These are phyloP conservation scores for Serilophus lunatus DNA, from an alignment of 2,113 vertebrate species.

Conservation along the genomic window DNA sequence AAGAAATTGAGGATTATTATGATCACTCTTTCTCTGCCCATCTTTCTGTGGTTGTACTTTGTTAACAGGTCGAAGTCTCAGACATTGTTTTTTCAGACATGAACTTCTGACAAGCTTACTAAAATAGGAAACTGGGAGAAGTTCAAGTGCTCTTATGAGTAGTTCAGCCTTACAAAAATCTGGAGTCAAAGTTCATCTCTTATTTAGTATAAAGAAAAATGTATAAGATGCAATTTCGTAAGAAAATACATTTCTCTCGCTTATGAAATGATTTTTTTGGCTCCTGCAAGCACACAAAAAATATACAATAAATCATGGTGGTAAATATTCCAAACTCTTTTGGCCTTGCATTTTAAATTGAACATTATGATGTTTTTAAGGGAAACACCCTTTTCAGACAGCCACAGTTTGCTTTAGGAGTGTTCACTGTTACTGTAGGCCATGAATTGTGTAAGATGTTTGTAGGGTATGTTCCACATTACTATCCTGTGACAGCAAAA, in stretches of 20 bases:
- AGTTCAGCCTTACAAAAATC: not conserved
- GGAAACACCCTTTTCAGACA: not conserved
- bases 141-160: not conserved
- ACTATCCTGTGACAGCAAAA: not conserved
- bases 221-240: not conserved
- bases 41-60: not conserved
- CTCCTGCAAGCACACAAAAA: not conserved
- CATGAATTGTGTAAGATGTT: not conserved
- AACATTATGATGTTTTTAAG: not conserved
- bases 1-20: not conserved
- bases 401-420: not conserved
- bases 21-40: not conserved
- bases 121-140: not conserved
- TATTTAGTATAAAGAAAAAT: not conserved
- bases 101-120: not conserved
- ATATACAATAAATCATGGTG: not conserved
- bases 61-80: not conserved
- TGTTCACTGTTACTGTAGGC: not conserved
- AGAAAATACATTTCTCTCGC: constrained; percentile 13
- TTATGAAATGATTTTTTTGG: not conserved
- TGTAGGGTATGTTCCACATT: not conserved
- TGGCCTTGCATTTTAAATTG: not conserved
- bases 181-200: not conserved
- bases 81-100: not conserved
- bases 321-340: not conserved